Conservation (phyloP, 2,888 invertebrate species). For the Eristalinus sepulchralis region DNA sequence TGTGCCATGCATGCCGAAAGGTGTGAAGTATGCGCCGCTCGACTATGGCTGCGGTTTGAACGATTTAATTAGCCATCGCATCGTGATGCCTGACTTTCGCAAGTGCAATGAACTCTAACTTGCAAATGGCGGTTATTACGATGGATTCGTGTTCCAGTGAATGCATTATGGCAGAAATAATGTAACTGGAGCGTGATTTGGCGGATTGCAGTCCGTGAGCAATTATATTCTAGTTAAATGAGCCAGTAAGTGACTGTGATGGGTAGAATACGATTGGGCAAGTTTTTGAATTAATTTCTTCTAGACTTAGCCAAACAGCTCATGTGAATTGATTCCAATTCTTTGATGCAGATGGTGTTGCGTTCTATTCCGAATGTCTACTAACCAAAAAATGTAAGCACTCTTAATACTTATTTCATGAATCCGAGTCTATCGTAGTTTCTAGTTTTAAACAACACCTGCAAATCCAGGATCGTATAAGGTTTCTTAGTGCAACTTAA, state of each 20-base stretch:
- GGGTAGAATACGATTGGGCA: too few species aligned
- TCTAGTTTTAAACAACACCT: too few species aligned
- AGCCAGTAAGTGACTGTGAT: neutral
- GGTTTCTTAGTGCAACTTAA: too few species aligned
- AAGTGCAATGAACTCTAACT: constrained; percentile 29
- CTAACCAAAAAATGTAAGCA: too few species aligned
- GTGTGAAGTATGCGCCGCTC: constrained; percentile 4
- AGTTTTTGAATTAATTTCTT: too few species aligned
- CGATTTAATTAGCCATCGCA: constrained; percentile 1
- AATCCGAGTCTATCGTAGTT: too few species aligned
- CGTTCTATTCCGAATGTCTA: too few species aligned
- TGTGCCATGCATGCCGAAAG: constrained; percentile 4
- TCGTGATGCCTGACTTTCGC: constrained; percentile 1
- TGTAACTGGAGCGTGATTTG: neutral
- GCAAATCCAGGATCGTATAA: too few species aligned
- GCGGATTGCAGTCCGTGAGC: neutral
- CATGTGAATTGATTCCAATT: too few species aligned
- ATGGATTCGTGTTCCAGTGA: neutral
- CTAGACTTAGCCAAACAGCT: too few species aligned
- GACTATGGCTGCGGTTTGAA: neutral
- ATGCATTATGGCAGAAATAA: neutral
- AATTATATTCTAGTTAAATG: neutral
- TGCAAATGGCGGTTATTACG: neutral
- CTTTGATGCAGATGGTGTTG: too few species aligned
- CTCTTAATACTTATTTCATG: too few species aligned